Conservation (phyloP, 1,140 invertebrate genomes). For the Neodiprion pinetum region DNA sequence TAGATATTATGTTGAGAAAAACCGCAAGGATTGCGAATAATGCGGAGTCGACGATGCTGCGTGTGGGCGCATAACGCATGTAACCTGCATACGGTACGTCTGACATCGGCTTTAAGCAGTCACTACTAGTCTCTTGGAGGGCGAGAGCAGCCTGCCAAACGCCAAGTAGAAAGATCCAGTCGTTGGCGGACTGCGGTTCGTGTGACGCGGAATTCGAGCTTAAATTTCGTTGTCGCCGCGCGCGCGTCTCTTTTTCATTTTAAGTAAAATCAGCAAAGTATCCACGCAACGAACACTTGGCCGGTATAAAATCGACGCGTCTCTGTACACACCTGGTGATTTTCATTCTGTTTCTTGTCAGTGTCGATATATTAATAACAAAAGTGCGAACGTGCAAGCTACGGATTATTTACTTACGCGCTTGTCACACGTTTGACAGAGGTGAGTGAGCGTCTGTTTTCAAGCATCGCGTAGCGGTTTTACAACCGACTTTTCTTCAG, state of each 20-base stretch:
- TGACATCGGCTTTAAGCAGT: background rate
- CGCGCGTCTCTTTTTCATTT: no score
- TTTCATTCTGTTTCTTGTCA: no score
- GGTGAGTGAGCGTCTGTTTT: background rate
- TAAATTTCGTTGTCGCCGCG: background rate
- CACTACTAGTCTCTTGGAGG: background rate
- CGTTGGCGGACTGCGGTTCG: conserved; percentile 3
- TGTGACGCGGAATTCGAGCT: background rate
- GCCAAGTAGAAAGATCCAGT: conserved; percentile 1
- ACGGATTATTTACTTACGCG: background rate
- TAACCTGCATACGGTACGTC: background rate
- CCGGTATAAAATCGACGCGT: no score
- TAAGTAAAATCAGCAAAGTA: no score
- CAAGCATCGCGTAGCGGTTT: no score
- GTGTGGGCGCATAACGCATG: background rate
- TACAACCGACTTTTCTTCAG: no score
- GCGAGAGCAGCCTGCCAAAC: conserved; percentile 1
- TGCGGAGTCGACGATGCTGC: background rate
- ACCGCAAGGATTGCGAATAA: background rate
- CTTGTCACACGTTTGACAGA: background rate
- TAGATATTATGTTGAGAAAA: background rate
- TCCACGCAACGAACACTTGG: no score
- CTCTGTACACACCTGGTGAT: no score
- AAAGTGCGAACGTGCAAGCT: background rate
- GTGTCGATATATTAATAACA: no score